phyloP scores from a whole-genome alignment of 2,797 vertebrate genomes.

The Ciconia nigra region DNA sequence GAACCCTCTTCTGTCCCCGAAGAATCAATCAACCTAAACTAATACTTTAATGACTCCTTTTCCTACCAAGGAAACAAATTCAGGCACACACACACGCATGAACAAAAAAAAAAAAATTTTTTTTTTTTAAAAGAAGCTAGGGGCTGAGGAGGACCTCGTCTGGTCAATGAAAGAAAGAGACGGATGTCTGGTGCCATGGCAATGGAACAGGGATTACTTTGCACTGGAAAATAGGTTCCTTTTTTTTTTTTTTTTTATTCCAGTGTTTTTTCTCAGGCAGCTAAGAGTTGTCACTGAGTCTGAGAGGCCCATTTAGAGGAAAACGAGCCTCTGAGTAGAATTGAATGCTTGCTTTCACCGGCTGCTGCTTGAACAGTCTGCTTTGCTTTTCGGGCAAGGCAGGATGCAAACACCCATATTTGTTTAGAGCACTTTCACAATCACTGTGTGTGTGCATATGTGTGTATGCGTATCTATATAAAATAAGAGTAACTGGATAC shows the following conservation, averaged over 20 bases:
- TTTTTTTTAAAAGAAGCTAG: conserved; percentile 73
- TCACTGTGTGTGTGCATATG: not conserved
- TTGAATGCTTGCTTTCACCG: conserved; percentile 66
- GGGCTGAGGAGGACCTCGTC: conserved; percentile 87
- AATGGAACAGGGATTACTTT: conserved; percentile 88
- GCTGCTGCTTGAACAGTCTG: conserved; percentile 58
- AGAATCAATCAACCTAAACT: conserved; percentile 71
- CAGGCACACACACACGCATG: not conserved
- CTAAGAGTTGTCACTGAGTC: conserved; percentile 71
- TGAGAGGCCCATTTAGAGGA: conserved; percentile 71
- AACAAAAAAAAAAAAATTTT: conserved; percentile 4
- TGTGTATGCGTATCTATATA: not conserved
- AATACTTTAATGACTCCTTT: conserved; percentile 75
- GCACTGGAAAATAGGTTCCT: conserved; percentile 77
- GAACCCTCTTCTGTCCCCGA: conserved; percentile 52
- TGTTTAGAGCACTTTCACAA: conserved; percentile 13
- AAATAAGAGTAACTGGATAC: not conserved
- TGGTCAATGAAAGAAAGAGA: conserved; percentile 86
- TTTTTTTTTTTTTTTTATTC: conserved; percentile 54
- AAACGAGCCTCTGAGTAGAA: conserved; percentile 58
- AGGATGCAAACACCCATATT: conserved; percentile 51
- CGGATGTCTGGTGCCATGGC: conserved; percentile 91
- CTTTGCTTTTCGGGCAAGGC: conserved; percentile 63
- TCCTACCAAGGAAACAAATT: conserved; percentile 72
- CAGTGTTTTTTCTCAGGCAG: conserved; percentile 70